These are phyloP conservation scores for Paedocypris micromegethes DNA, from an alignment of 2,797 vertebrate species.

Conservation along the genomic window DNA sequence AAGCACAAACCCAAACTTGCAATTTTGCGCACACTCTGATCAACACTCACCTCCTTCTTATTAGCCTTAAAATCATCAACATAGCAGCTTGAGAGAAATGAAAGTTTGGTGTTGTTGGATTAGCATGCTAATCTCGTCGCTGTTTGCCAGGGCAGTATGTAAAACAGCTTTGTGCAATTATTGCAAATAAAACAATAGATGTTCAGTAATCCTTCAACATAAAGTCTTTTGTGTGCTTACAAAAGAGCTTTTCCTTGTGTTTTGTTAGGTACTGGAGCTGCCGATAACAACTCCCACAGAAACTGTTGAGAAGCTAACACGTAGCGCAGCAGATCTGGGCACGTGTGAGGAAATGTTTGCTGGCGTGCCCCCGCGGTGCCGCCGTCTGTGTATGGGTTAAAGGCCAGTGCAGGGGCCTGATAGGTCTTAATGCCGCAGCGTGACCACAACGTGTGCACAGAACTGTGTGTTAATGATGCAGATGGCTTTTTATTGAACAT, in stretches of 20 bases:
- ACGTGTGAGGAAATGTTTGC: constrained; percentile 13
- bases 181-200: constrained; percentile 9
- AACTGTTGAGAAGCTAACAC: constrained; percentile 1
- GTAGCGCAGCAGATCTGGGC: neutral
- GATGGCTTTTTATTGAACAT: too few relatives aligned
- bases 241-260: neutral
- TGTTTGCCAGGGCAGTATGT: neutral
- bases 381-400: constrained; percentile 3
- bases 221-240: constrained; percentile 1
- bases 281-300: constrained; percentile 7
- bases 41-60: neutral
- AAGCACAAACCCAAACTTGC: constrained; percentile 17
- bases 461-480: too few relatives aligned
- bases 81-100: constrained; percentile 15
- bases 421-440: constrained; percentile 3
- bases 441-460: constrained; percentile 7
- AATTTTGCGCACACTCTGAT: constrained; percentile 11
- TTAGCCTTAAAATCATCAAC: neutral
- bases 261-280: constrained; percentile 5
- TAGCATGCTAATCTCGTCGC: neutral
- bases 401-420: neutral
- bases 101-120: constrained; percentile 13
- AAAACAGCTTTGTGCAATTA: constrained; percentile 1
- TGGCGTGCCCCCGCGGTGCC: neutral
- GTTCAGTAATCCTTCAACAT: neutral